These are phyloP conservation scores for Falco novaeseelandiae DNA, from an alignment of 2,797 vertebrate genomes.

Conservation along the genomic window DNA sequence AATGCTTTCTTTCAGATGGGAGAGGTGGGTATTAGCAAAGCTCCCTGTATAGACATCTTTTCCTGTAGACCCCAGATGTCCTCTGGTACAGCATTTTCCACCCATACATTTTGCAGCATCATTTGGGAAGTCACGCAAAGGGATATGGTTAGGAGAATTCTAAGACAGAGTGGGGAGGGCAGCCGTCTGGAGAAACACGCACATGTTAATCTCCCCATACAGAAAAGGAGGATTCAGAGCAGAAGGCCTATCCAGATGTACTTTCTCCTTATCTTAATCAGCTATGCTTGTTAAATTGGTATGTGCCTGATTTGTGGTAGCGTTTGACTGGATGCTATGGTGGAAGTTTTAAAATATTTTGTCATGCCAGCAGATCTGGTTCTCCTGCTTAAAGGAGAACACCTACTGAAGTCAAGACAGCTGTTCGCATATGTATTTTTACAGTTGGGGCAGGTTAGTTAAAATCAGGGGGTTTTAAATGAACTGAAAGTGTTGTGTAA, in stretches of 20 bases:
- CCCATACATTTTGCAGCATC: background rate
- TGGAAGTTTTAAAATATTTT: background rate
- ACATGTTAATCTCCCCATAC: background rate
- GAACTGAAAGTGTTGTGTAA: background rate
- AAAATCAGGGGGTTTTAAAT: background rate
- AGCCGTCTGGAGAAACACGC: background rate
- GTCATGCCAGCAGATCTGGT: background rate
- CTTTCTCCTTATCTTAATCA: background rate
- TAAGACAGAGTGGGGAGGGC: background rate
- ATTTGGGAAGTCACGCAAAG: background rate
- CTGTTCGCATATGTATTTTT: background rate
- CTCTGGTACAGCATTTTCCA: background rate
- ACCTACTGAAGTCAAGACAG: background rate
- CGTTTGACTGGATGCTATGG: background rate
- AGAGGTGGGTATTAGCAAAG: background rate
- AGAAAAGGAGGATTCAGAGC: background rate
- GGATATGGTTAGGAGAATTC: background rate
- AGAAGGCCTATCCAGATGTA: background rate
- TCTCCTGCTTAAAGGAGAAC: background rate
- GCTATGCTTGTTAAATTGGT: background rate
- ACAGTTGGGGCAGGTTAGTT: background rate
- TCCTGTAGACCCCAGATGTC: background rate
- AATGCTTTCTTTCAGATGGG: background rate
- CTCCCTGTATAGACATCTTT: background rate
- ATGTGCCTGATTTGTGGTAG: background rate